phyloP scores from a whole-genome alignment of 2,113 vertebrate genomes.

The Megaptera novaeangliae region DNA sequence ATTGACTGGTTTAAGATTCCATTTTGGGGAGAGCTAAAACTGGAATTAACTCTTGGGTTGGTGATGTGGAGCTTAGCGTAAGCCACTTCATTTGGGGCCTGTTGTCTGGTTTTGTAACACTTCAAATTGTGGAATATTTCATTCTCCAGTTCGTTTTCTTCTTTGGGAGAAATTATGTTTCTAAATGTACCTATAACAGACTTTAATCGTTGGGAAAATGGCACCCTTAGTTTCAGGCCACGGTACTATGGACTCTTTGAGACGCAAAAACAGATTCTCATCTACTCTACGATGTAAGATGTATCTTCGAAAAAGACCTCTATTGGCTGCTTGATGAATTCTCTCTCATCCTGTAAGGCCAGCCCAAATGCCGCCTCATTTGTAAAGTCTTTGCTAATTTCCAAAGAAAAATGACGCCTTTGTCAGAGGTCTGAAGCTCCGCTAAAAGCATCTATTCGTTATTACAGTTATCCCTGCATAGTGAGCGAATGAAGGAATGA shows the following conservation, averaged over 20 bases:
- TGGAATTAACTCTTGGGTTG: neutral
- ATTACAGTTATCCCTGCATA: neutral
- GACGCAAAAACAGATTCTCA: neutral
- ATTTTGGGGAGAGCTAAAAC: neutral
- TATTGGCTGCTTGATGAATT: neutral
- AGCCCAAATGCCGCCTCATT: neutral
- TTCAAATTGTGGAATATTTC: neutral
- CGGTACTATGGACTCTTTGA: neutral
- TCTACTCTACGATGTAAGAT: neutral
- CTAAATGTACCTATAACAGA: neutral
- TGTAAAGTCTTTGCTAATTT: neutral
- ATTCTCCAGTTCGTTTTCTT: neutral
- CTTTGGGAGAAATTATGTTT: neutral
- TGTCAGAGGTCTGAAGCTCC: neutral
- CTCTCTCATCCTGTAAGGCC: neutral
- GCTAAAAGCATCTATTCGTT: neutral
- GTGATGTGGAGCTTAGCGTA: neutral
- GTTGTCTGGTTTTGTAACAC: neutral
- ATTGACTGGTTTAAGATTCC: neutral
- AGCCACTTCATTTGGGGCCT: neutral
- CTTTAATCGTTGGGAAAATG: constrained; percentile 3
- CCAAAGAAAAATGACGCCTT: neutral
- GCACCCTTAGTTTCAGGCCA: neutral
- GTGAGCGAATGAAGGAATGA: neutral
- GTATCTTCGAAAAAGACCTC: neutral